A percentile compares a stretch with the other conserved stretches of the same genome.
phyloP scores from a whole-genome alignment of 2,888 invertebrate species.

The Acheta domesticus region DNA sequence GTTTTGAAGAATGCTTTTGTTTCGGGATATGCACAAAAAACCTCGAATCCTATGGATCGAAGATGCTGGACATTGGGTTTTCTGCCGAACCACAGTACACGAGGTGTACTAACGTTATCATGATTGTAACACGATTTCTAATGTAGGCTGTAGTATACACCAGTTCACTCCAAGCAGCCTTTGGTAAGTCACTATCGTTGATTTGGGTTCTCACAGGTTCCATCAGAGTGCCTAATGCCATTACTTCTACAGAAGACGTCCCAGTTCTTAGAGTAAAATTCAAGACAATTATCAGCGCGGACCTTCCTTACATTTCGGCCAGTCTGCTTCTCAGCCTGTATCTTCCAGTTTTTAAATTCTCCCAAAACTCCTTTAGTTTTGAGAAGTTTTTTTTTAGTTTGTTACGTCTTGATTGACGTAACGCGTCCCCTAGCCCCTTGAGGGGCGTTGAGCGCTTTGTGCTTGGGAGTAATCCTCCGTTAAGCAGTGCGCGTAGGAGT shows the following conservation, averaged over 20 bases:
- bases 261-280: too few species aligned
- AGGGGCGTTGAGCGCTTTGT: too few species aligned
- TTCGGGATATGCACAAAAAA: not conserved
- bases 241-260: not conserved
- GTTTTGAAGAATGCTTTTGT: not conserved
- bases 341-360: not conserved
- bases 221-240: slow-evolving; percentile 22
- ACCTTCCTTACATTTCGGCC: too few species aligned
- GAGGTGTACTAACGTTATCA: not conserved
- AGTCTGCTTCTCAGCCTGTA: too few species aligned
- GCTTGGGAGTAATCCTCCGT: too few species aligned
- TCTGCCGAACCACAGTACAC: not conserved
- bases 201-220: slow-evolving; percentile 26
- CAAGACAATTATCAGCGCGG: too few species aligned
- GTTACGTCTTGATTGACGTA: too few species aligned
- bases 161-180: slow-evolving; percentile 23
- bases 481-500: too few species aligned
- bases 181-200: slow-evolving; percentile 20
- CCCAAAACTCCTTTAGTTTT: not conserved
- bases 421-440: too few species aligned
- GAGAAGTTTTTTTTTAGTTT: too few species aligned
- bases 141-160: not conserved
- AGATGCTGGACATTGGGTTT: slow-evolving; percentile 23
- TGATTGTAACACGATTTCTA: not conserved
- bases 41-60: not conserved